A percentile compares a stretch with the other conserved stretches of the same genome.
These are phyloP conservation scores for Lacerta viridis DNA, from an alignment of 2,797 vertebrate genomes.

Conservation along the genomic window DNA sequence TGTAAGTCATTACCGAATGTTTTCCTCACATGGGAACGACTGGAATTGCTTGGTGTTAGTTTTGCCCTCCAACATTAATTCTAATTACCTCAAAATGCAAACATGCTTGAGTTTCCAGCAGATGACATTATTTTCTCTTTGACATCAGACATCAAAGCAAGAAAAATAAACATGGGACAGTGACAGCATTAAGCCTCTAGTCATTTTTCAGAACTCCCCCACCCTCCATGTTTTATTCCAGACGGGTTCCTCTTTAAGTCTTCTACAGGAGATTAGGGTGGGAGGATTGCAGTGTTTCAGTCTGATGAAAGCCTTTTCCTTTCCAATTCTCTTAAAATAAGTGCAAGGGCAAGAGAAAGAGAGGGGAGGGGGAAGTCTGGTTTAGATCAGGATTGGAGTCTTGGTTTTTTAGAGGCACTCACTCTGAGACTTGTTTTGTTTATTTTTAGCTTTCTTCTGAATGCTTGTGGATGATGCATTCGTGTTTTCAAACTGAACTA, in stretches of 20 bases:
- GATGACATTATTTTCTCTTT: slow-evolving; percentile 84
- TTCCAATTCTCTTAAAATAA: slow-evolving; percentile 80
- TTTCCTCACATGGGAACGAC: slow-evolving; percentile 80
- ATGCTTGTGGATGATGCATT: slow-evolving; percentile 54
- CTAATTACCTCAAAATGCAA: slow-evolving; percentile 85
- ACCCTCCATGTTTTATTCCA: slow-evolving; percentile 77
- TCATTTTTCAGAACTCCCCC: slow-evolving; percentile 78
- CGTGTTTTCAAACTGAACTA: slow-evolving; percentile 66
- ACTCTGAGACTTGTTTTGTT: slow-evolving; percentile 67
- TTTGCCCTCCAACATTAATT: slow-evolving; percentile 84
- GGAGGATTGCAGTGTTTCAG: slow-evolving; percentile 72
- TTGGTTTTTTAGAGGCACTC: slow-evolving; percentile 69
- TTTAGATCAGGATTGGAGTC: slow-evolving; percentile 80
- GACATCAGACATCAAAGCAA: slow-evolving; percentile 84
- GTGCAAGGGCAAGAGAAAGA: slow-evolving; percentile 41
- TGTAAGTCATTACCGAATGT: slow-evolving; percentile 81
- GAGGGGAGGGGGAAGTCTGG: slow-evolving; percentile 74
- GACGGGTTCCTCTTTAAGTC: slow-evolving; percentile 78
- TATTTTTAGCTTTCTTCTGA: slow-evolving; percentile 73
- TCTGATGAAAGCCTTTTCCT: slow-evolving; percentile 77
- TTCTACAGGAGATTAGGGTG: slow-evolving; percentile 77
- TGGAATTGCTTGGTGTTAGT: slow-evolving; percentile 73
- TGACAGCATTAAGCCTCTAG: slow-evolving; percentile 81
- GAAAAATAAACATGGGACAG: slow-evolving; percentile 82
- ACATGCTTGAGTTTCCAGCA: slow-evolving; percentile 80